These are phyloP conservation scores for Steinernema feltiae DNA, from an alignment of 1,140 invertebrate genomes.

Conservation along the genomic window DNA sequence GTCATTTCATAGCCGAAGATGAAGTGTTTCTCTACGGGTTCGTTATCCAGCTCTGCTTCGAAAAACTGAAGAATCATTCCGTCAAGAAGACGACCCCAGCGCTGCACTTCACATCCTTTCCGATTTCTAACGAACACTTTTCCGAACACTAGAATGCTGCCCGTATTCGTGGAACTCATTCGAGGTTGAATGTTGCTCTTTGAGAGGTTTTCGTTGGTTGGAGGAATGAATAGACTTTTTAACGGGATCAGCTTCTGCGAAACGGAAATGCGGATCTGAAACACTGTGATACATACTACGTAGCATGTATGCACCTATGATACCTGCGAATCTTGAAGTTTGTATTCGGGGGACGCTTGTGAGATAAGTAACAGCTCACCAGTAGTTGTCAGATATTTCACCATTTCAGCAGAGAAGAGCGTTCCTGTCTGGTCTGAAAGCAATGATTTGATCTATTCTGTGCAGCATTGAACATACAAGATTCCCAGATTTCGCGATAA, in stretches of 20 bases:
- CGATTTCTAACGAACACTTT: conserved; percentile 37
- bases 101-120: conserved; percentile 30
- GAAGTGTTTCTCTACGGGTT: conserved; percentile 35
- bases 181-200: conserved; percentile 16
- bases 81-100: conserved; percentile 41
- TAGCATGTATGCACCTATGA: not conserved
- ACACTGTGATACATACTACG: not conserved
- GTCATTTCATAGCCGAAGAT: conserved; percentile 38
- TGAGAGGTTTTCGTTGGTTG: conserved; percentile 34
- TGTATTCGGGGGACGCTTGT: not conserved
- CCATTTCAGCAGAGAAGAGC: conserved; percentile 24
- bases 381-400: conserved; percentile 5
- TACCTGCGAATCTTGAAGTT: not conserved
- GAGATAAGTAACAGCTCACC: not conserved
- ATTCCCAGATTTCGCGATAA: conserved; percentile 27
- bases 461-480: conserved; percentile 38
- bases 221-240: conserved; percentile 30
- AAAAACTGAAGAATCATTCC: conserved; percentile 42
- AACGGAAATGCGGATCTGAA: conserved; percentile 13
- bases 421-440: conserved; percentile 13
- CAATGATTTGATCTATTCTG: not conserved
- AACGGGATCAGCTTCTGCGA: conserved; percentile 33
- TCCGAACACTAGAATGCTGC: conserved; percentile 30
- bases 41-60: conserved; percentile 45
- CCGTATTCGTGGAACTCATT: not conserved